phyloP scores from a whole-genome alignment of 2,888 invertebrate species.

The Cyaniris semiargus region DNA sequence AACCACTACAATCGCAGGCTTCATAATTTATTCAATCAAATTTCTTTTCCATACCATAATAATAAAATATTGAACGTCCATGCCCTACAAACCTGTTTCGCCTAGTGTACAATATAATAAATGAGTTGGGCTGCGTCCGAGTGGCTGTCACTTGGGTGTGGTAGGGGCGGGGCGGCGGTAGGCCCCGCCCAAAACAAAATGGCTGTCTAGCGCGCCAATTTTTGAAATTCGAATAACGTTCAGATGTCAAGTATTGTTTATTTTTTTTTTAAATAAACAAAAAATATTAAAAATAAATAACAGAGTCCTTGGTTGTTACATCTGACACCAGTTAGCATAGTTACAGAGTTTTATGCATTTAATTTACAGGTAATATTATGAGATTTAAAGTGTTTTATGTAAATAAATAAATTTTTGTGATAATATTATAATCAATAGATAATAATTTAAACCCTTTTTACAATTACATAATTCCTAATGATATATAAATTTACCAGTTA shows the following conservation, averaged over 20 bases:
- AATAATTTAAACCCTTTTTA: background rate
- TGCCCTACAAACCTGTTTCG: slow-evolving; percentile 57
- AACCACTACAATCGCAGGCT: background rate
- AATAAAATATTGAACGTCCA: slow-evolving; percentile 23
- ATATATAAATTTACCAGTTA: slow-evolving; percentile 23
- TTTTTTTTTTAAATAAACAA: background rate
- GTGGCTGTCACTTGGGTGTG: slow-evolving; percentile 72
- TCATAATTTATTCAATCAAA: slow-evolving; percentile 16
- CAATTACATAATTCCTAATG: background rate
- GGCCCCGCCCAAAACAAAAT: slow-evolving; percentile 81
- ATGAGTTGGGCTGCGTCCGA: slow-evolving; percentile 79
- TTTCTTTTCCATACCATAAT: slow-evolving; percentile 16
- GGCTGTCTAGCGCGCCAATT: slow-evolving; percentile 82
- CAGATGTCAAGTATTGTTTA: background rate
- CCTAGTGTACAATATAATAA: slow-evolving; percentile 71
- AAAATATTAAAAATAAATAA: slow-evolving; percentile 33
- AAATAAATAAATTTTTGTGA: slow-evolving; percentile 3
- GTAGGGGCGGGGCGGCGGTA: slow-evolving; percentile 76
- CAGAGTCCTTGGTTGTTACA: background rate
- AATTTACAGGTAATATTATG: too few species aligned
- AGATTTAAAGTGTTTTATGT: too few species aligned
- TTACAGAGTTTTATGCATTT: too few species aligned
- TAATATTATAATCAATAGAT: background rate
- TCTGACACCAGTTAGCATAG: too few species aligned
- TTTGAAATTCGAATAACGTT: slow-evolving; percentile 57